Percentiles rank a stretch among this genome's conserved stretches.
Conservation (phyloP, 2,888 invertebrate genomes). For the Brachypalpus laphriformis region DNA sequence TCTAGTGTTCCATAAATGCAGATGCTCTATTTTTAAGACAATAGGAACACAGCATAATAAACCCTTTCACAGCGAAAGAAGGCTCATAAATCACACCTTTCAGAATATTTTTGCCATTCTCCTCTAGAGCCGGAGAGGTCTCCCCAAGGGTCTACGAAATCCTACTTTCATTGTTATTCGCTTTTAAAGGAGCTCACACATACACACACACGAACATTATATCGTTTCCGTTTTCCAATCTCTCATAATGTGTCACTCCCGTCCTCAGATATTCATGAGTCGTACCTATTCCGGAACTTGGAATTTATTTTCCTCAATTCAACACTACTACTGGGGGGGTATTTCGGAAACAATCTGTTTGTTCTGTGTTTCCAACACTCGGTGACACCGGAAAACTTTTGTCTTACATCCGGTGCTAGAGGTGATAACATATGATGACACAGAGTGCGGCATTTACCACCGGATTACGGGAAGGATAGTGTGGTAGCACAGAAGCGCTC, state of each 20-base stretch:
- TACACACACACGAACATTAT: background rate
- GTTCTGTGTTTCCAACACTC: constrained; percentile 50
- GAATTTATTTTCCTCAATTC: constrained; percentile 58
- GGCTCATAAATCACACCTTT: constrained; percentile 63
- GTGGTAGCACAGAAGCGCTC: background rate
- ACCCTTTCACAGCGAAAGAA: constrained; percentile 27
- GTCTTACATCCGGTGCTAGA: constrained; percentile 31
- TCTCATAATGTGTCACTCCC: constrained; percentile 47
- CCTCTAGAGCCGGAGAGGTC: background rate
- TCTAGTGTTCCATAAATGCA: background rate
- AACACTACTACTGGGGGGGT: constrained; percentile 5
- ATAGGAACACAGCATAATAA: constrained; percentile 22
- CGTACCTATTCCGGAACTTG: constrained; percentile 35
- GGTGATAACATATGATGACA: constrained; percentile 35
- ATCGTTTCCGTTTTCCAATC: constrained; percentile 31
- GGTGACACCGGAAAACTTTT: constrained; percentile 52
- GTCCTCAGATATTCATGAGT: constrained; percentile 57
- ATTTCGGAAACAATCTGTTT: constrained; percentile 59
- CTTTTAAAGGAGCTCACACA: constrained; percentile 14
- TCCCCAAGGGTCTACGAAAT: background rate
- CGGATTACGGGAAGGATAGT: constrained; percentile 21
- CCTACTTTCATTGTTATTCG: constrained; percentile 39
- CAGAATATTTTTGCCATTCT: constrained; percentile 45
- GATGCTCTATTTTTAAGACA: constrained; percentile 22
- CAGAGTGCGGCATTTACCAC: constrained; percentile 21